phyloP scores from a whole-genome alignment of 1,140 invertebrate genomes.

The Drosophila virilis region DNA sequence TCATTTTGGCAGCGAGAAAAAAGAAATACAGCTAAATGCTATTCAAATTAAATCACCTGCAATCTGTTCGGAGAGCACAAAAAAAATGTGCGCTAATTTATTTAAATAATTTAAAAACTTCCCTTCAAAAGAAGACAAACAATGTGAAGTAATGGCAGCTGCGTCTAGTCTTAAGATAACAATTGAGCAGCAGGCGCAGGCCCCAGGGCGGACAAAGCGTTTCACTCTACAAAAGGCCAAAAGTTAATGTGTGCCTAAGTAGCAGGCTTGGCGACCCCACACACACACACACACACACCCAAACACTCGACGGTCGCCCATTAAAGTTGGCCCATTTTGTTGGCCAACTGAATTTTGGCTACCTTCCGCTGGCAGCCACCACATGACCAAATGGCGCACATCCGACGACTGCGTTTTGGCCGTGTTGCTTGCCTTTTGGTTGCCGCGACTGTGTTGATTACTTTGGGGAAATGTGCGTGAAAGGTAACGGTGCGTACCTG shows the following conservation, averaged over 20 bases:
- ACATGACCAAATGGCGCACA: constrained; percentile 36
- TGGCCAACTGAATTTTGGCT: constrained; percentile 28
- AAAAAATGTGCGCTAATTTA: constrained; percentile 70
- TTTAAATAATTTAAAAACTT: constrained; percentile 77
- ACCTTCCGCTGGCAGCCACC: constrained; percentile 10
- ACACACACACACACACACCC: constrained; percentile 13
- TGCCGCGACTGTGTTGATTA: constrained; percentile 76
- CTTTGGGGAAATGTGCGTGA: constrained; percentile 80
- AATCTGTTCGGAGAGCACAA: constrained; percentile 52
- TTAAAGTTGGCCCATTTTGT: constrained; percentile 62
- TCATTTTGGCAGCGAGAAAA: constrained; percentile 33
- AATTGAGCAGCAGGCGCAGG: constrained; percentile 15
- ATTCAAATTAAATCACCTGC: constrained; percentile 74
- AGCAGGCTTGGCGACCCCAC: constrained; percentile 45
- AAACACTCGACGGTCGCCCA: constrained; percentile 37
- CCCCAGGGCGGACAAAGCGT: constrained; percentile 61
- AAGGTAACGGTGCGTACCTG: constrained; percentile 72
- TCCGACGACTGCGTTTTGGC: constrained; percentile 52
- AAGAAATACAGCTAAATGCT: constrained; percentile 63
- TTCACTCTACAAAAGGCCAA: constrained; percentile 72
- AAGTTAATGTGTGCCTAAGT: constrained; percentile 80
- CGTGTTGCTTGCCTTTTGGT: constrained; percentile 50
- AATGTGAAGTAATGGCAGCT: constrained; percentile 65
- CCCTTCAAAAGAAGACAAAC: constrained; percentile 27
- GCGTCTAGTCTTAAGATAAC: constrained; percentile 70